These are phyloP conservation scores for Glyptemys insculpta DNA, from an alignment of 2,797 vertebrate genomes.

Conservation along the genomic window DNA sequence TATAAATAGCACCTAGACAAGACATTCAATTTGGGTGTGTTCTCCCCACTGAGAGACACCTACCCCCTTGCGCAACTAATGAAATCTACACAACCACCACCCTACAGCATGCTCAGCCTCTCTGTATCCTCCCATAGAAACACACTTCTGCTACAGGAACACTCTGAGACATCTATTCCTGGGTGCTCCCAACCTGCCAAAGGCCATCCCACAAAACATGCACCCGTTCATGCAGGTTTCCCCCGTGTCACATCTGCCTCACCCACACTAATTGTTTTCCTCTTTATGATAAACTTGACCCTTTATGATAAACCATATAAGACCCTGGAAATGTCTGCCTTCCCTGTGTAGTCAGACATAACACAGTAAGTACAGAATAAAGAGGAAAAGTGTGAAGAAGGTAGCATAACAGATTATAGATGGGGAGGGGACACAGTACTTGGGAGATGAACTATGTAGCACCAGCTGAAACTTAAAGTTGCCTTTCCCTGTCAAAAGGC, in stretches of 20 bases:
- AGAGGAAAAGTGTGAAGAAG: neutral
- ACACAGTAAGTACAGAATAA: accelerated
- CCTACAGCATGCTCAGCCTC: neutral
- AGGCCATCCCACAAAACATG: neutral
- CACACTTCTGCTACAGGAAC: neutral
- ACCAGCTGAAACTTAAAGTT: neutral
- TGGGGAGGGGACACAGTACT: neutral
- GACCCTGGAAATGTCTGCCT: neutral
- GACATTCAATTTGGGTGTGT: neutral
- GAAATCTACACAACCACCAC: neutral
- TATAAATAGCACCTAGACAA: neutral
- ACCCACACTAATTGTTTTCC: accelerated
- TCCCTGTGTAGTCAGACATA: accelerated
- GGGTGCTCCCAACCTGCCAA: neutral
- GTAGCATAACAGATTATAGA: neutral
- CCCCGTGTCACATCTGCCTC: accelerated
- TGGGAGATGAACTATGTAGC: neutral
- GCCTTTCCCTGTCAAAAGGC: neutral
- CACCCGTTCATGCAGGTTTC: neutral
- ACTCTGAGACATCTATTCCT: neutral
- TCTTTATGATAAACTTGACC: accelerated
- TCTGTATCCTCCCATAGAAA: neutral
- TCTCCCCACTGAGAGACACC: neutral
- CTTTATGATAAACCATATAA: accelerated
- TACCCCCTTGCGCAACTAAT: neutral